These are phyloP conservation scores for Amphiprion clarkii DNA, from an alignment of 2,797 vertebrate species.

Conservation along the genomic window DNA sequence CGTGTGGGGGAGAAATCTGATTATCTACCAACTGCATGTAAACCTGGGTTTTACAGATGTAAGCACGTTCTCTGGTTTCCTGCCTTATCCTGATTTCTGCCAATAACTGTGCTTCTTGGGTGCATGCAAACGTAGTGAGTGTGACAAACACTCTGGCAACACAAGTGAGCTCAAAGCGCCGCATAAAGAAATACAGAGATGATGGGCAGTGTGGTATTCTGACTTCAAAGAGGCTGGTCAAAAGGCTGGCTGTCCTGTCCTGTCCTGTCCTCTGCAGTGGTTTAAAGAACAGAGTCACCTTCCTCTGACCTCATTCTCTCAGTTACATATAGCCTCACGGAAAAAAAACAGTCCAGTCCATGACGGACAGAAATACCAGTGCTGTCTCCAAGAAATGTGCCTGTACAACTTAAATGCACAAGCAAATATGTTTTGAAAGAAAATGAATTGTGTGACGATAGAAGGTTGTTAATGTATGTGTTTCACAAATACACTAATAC, in stretches of 20 bases:
- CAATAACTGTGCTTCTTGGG: conserved; percentile 17
- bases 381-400: neutral
- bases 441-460: no score
- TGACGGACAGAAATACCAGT: neutral
- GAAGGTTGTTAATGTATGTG: neutral
- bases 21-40: conserved; percentile 46
- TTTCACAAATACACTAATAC: neutral
- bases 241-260: conserved; percentile 9
- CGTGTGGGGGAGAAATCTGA: conserved; percentile 33
- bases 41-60: conserved; percentile 40
- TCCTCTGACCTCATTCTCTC: conserved; percentile 51
- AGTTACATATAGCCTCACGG: conserved; percentile 36
- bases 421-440: neutral
- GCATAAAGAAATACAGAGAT: conserved; percentile 17
- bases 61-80: conserved; percentile 22
- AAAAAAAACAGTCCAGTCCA: conserved; percentile 31
- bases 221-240: conserved; percentile 29
- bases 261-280: conserved; percentile 30
- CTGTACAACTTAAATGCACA: neutral
- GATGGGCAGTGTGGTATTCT: conserved; percentile 23
- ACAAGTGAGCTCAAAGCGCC: conserved; percentile 31
- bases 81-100: conserved; percentile 36
- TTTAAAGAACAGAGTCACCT: conserved; percentile 47
- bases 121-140: conserved; percentile 28
- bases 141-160: conserved; percentile 51